Conservation (phyloP, 2,113 vertebrate species). For the Xiphophorus couchianus region DNA sequence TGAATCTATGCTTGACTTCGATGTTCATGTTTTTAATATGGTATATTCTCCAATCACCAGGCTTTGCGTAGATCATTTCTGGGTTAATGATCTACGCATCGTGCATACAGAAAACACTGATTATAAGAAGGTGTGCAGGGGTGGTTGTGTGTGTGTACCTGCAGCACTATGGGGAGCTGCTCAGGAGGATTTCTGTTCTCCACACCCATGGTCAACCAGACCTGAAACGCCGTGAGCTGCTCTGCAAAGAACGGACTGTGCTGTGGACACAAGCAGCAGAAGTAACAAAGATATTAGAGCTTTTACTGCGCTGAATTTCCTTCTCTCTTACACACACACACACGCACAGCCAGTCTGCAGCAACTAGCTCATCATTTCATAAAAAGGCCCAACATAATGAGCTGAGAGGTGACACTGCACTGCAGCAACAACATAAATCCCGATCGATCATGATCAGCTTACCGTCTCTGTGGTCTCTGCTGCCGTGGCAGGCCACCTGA, state of each 20-base stretch:
- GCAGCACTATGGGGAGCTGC: slow-evolving; percentile 95
- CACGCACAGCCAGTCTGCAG: slow-evolving; percentile 30
- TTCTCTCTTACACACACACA: not conserved
- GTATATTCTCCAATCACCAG: not conserved
- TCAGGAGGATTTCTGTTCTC: slow-evolving; percentile 97
- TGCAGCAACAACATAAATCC: slow-evolving; percentile 67
- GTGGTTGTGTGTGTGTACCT: slow-evolving; percentile 78
- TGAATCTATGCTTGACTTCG: not conserved
- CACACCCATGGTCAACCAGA: slow-evolving; percentile 98
- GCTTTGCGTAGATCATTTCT: not conserved
- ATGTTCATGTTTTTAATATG: not conserved
- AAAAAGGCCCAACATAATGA: slow-evolving; percentile 36
- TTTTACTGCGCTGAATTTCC: not conserved
- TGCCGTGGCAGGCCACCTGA: slow-evolving; percentile 52
- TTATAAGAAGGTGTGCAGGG: not conserved
- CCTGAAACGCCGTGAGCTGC: slow-evolving; percentile 97
- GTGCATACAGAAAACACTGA: not conserved
- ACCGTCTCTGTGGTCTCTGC: slow-evolving; percentile 12
- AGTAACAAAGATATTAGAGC: slow-evolving; percentile 7
- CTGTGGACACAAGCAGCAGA: slow-evolving; percentile 75
- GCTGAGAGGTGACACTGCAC: slow-evolving; percentile 60
- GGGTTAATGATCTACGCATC: not conserved
- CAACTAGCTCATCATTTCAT: slow-evolving; percentile 45
- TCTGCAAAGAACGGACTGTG: slow-evolving; percentile 98
- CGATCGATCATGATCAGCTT: slow-evolving; percentile 58